Conservation (phyloP, 2,797 vertebrate genomes). For the Pantherophis vulpinus region DNA sequence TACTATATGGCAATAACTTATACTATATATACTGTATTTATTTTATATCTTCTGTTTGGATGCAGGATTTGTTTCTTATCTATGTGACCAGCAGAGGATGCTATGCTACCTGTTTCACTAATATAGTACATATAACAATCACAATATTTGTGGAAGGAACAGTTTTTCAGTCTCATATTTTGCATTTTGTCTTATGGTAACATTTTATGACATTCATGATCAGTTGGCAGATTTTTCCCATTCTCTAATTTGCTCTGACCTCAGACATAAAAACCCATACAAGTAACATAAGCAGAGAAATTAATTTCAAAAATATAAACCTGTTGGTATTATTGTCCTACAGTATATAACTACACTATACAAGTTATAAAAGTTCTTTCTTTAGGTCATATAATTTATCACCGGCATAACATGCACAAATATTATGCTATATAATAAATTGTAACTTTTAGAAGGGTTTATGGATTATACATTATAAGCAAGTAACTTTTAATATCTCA, state of each 20-base stretch:
- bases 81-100: slow-evolving; percentile 64
- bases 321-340: not conserved
- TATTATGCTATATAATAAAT: not conserved
- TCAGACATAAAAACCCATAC: accelerated
- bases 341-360: not conserved
- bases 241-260: not conserved
- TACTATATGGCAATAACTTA: not conserved
- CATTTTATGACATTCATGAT: not conserved
- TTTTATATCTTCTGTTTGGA: not conserved
- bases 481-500: not conserved
- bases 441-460: not conserved
- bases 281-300: not conserved
- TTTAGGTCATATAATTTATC: not conserved
- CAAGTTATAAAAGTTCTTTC: not conserved
- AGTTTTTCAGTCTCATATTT: accelerated
- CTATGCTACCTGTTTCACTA: slow-evolving; percentile 47
- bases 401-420: not conserved
- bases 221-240: accelerated
- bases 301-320: not conserved
- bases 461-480: not conserved
- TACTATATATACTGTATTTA: accelerated
- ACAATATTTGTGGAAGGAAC: accelerated
- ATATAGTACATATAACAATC: accelerated
- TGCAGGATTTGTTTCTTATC: not conserved
- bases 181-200: accelerated